Evolutionary conservation across 2,113 vertebrate genomes (phyloP).

Genomic region (Gnathonemus echidnorhynchus): DNA sequence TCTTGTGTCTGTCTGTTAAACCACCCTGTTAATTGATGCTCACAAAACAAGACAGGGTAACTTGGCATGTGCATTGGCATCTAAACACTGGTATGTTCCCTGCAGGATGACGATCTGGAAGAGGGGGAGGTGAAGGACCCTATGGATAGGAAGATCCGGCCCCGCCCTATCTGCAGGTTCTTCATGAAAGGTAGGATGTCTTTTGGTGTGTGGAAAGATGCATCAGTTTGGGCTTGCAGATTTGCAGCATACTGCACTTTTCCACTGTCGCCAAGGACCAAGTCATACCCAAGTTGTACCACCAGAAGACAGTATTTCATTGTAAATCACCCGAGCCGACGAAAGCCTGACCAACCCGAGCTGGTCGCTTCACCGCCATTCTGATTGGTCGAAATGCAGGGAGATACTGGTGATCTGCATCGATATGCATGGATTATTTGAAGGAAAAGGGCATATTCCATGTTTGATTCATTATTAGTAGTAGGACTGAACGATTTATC

Average conservation of each 20-base stretch:
- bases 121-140: conserved; percentile 98
- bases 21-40: background rate
- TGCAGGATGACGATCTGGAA: conserved; percentile 93
- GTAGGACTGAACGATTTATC: too few relatives aligned
- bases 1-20: background rate
- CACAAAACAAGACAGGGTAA: background rate
- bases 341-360: background rate
- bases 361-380: background rate
- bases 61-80: background rate
- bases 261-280: background rate
- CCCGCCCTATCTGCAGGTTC: conserved; percentile 90
- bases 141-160: conserved; percentile 87
- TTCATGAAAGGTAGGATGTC: conserved; percentile 86
- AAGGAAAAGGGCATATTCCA: background rate
- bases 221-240: background rate
- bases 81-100: conserved; percentile 24
- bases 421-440: background rate
- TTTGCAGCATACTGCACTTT: background rate
- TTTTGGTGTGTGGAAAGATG: background rate
- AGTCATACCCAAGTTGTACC: background rate
- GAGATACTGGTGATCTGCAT: background rate
- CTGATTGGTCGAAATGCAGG: background rate
- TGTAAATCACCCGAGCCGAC: background rate
- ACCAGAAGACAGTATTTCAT: background rate
- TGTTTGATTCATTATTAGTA: too few relatives aligned